Evolutionary conservation across 1,140 invertebrate genomes (phyloP).

Genomic region (Phymorhynchus buccinoides): DNA sequence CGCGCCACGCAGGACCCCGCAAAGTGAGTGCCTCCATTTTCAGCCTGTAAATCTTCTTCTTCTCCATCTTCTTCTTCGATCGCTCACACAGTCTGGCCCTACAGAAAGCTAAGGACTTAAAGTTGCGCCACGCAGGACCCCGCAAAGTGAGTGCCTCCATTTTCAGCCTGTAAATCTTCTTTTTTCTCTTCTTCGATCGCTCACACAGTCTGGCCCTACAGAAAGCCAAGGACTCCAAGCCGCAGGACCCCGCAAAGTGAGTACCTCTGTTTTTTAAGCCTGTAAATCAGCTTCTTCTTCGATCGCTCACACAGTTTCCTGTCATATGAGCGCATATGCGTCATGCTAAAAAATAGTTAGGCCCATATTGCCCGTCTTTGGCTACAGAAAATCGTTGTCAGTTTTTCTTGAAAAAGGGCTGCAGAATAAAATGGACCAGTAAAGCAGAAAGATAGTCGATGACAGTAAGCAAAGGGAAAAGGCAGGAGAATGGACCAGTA

Average conservation of each 20-base stretch:
- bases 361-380: too few relatives aligned
- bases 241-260: not conserved
- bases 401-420: too few relatives aligned
- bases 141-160: not conserved
- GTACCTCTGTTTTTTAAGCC: slow-evolving; percentile 37
- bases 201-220: slow-evolving; percentile 84
- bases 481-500: too few relatives aligned
- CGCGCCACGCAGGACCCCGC: not conserved
- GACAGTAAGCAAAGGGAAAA: too few relatives aligned
- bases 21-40: not conserved
- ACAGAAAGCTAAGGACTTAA: slow-evolving; percentile 75
- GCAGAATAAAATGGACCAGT: too few relatives aligned
- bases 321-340: too few relatives aligned
- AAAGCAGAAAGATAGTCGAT: too few relatives aligned
- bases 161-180: slow-evolving; percentile 57
- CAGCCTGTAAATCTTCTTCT: slow-evolving; percentile 60
- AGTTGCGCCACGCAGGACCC: not conserved
- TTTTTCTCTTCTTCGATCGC: slow-evolving; percentile 65
- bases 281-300: slow-evolving; percentile 68
- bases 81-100: slow-evolving; percentile 82
- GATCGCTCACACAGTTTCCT: slow-evolving; percentile 79
- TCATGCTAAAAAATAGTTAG: too few relatives aligned
- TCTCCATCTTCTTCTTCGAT: slow-evolving; percentile 67
- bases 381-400: too few relatives aligned
- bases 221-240: slow-evolving; percentile 72